A percentile compares a stretch with the other conserved stretches of the same genome.
Evolutionary conservation across 2,888 invertebrate genomes (phyloP).

Genomic region (Disparrhopalites patrizii): DNA sequence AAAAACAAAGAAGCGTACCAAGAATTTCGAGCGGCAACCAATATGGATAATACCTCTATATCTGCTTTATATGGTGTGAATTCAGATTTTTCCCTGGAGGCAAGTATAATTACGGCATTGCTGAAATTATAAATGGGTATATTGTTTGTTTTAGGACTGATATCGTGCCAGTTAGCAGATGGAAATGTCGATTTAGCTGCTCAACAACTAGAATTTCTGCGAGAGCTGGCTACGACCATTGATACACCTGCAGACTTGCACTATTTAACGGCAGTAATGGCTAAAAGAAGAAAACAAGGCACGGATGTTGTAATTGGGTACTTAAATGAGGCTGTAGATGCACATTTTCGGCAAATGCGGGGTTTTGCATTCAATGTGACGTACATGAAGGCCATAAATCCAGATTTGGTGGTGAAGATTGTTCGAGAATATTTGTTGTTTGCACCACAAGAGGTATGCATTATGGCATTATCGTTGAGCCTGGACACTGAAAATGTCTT

Average conservation of each 20-base stretch:
- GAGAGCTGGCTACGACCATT: conserved; percentile 69
- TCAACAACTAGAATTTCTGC: conserved; percentile 80
- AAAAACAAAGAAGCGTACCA: conserved; percentile 73
- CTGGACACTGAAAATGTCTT: too few relatives aligned
- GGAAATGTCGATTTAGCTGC: conserved; percentile 68
- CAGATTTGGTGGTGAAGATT: conserved; percentile 77
- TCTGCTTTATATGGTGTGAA: conserved; percentile 58
- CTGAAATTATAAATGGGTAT: background rate
- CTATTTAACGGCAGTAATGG: conserved; percentile 66
- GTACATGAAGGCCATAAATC: conserved; percentile 73
- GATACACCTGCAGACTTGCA: conserved; percentile 65
- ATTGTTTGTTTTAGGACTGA: conserved; percentile 61
- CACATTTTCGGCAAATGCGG: conserved; percentile 55
- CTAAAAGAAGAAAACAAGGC: conserved; percentile 37
- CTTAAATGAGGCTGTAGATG: conserved; percentile 59
- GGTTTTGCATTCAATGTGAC: conserved; percentile 66
- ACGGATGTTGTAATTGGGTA: conserved; percentile 44
- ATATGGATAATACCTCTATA: conserved; percentile 77
- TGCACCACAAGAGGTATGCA: conserved; percentile 51
- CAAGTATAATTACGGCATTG: background rate
- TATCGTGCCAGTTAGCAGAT: conserved; percentile 74
- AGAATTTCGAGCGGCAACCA: conserved; percentile 75
- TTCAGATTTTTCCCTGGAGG: conserved; percentile 9
- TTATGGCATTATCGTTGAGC: too few relatives aligned
- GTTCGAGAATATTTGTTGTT: conserved; percentile 71